Conservation (phyloP, 2,888 invertebrate species). For the Acanthopleura granulata region DNA sequence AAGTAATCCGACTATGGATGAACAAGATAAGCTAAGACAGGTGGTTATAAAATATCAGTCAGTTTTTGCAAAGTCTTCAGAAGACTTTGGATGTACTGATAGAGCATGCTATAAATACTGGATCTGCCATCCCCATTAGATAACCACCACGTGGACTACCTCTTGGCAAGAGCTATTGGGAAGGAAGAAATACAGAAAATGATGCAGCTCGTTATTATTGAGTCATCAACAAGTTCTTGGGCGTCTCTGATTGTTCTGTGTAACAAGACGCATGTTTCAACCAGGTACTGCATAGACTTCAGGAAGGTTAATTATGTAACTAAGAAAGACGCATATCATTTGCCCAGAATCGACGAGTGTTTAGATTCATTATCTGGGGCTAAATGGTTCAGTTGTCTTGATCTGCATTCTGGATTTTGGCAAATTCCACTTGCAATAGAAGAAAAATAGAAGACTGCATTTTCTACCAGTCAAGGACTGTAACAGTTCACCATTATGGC, state of each 20-base stretch:
- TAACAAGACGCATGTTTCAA: conserved; percentile 9
- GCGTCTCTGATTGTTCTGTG: background rate
- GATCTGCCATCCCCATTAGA: conserved; percentile 15
- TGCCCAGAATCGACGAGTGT: background rate
- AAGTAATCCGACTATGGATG: background rate
- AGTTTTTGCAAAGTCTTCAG: conserved; percentile 17
- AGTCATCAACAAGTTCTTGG: conserved; percentile 15
- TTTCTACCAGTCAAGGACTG: background rate
- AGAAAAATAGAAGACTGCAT: background rate
- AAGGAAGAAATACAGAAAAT: conserved; percentile 6
- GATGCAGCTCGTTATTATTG: background rate
- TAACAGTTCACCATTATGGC: conserved; percentile 17
- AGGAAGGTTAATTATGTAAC: conserved; percentile 5
- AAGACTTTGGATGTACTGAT: conserved; percentile 20
- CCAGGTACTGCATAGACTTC: background rate
- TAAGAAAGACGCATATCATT: background rate
- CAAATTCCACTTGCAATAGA: background rate
- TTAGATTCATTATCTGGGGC: background rate
- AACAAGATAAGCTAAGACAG: background rate
- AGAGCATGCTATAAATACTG: conserved; percentile 18
- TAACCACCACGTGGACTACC: conserved; percentile 6
- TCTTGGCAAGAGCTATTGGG: background rate
- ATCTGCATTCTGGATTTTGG: conserved; percentile 19
- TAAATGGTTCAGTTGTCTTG: conserved; percentile 1
- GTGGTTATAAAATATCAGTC: conserved; percentile 1